Percentiles rank a stretch among this genome's conserved stretches.
These are phyloP conservation scores for Strigops habroptila DNA, from an alignment of 2,113 vertebrate species.

Conservation along the genomic window DNA sequence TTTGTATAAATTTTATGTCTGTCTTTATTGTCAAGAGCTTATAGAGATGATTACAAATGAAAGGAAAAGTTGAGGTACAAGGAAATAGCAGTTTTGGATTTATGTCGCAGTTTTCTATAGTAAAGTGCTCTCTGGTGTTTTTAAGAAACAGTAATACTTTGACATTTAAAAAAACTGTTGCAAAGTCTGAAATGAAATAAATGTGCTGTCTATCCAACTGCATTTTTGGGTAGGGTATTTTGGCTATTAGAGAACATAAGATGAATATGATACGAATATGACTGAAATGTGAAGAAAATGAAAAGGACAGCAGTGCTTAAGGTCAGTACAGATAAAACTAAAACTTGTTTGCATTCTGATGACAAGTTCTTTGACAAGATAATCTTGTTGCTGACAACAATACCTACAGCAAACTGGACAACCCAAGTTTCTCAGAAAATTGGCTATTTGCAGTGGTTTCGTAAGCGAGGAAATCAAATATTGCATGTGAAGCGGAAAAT, in stretches of 20 bases:
- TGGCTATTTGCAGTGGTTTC: neutral
- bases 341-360: neutral
- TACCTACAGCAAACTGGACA: neutral
- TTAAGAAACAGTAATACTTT: neutral
- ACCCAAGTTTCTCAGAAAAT: neutral
- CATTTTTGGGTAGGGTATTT: neutral
- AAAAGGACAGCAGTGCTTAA: neutral
- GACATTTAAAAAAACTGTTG: neutral
- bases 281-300: neutral
- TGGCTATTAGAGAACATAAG: neutral
- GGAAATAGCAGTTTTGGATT: neutral
- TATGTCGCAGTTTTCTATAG: fast-evolving
- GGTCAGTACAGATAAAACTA: neutral
- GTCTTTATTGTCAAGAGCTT: neutral
- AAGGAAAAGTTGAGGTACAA: neutral
- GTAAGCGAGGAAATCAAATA: neutral
- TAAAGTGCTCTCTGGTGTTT: neutral
- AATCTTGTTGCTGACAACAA: neutral
- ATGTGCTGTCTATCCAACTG: neutral
- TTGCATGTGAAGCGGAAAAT: neutral
- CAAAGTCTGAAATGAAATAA: neutral
- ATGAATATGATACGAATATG: neutral
- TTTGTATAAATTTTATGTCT: neutral
- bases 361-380: neutral
- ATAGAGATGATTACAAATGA: neutral